Conservation (phyloP, 2,888 invertebrate genomes). For the Pristionchus japonicus region DNA sequence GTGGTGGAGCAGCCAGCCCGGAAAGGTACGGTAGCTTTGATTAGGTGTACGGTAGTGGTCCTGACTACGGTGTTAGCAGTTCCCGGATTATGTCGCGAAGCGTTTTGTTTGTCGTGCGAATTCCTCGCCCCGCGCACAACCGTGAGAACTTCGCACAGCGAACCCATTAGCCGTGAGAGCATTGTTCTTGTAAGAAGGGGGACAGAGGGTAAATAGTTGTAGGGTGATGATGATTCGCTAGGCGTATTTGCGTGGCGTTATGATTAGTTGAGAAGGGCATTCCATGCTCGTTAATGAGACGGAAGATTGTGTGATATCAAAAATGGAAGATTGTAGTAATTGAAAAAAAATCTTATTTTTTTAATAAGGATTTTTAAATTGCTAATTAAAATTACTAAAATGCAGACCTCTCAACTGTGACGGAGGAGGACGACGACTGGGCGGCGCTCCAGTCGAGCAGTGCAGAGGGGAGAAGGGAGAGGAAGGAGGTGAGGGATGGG, state of each 20-base stretch:
- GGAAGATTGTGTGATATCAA: too few species aligned
- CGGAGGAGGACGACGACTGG: conserved; percentile 36
- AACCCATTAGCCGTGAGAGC: neutral
- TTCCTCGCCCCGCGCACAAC: neutral
- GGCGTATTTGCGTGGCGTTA: too few species aligned
- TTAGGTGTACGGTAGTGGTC: neutral
- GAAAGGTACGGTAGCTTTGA: neutral
- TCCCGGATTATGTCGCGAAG: neutral
- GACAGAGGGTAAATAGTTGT: neutral
- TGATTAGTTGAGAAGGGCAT: too few species aligned
- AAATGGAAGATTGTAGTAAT: neutral
- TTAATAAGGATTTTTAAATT: too few species aligned
- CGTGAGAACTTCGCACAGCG: neutral
- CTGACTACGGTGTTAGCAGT: neutral
- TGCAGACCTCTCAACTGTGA: conserved; percentile 10
- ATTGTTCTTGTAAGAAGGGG: neutral
- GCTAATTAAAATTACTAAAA: neutral
- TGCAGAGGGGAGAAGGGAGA: neutral
- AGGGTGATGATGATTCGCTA: neutral
- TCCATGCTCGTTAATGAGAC: too few species aligned
- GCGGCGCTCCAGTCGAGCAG: conserved; percentile 29
- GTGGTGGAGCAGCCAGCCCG: neutral
- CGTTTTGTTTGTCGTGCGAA: neutral
- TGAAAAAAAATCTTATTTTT: too few species aligned
- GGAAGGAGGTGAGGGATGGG: too few species aligned